Base-by-base conservation (phyloP, 2,888 invertebrate genomes). In the Carpatolechia fugitivella region DNA sequence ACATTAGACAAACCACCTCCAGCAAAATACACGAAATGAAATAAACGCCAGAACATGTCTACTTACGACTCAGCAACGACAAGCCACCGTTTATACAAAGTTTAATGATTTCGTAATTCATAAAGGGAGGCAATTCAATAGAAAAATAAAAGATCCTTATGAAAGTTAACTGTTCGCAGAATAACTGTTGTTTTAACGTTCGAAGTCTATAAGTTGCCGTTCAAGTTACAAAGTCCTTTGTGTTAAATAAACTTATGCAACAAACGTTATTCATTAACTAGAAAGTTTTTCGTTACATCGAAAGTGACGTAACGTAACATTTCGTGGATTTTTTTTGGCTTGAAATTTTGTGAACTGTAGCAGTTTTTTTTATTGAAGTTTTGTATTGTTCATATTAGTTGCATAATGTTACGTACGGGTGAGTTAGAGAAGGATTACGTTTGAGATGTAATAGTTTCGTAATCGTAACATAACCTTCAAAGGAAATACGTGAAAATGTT, bases 101-200 rank as follows among this genome's bases (percentile, higher is more conserved):
- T 53, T 53, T 24, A 13, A 10, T 35, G 47, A 54, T 54, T 54
- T 54, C 38, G 38, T 41, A 54, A 29, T 51, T 38, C 0, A 56
- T 46, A 46, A 56, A 51, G 51, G 18, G 30, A 52, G 36, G 41
- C 52, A 52, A 40, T 47, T 52, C 20, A 38, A 40, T 56, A 40
- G 47, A 52, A 56, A 56, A 52, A 56, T 51, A 56, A 56, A 52
- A 56, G 52, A 38, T 31, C 38, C 13, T 18, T 16, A 29, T 11
- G 36, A 54, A 36, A 36, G 3, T 31, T 7, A 11, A 31, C 14
- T 41, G n/a, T 40, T 33, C 40, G 35, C 38, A 14, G 54, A 49
- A 41, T 41, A 54, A 54, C 41, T 54, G 49, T 54, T 51, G 35
- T 51, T 50, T 40, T 55, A 36, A 6, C 14, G 20, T n/a, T 18